A percentile compares a stretch with the other conserved stretches of the same genome.
Conservation (phyloP, 2,113 vertebrate species). For the Muscicapa adusta region DNA sequence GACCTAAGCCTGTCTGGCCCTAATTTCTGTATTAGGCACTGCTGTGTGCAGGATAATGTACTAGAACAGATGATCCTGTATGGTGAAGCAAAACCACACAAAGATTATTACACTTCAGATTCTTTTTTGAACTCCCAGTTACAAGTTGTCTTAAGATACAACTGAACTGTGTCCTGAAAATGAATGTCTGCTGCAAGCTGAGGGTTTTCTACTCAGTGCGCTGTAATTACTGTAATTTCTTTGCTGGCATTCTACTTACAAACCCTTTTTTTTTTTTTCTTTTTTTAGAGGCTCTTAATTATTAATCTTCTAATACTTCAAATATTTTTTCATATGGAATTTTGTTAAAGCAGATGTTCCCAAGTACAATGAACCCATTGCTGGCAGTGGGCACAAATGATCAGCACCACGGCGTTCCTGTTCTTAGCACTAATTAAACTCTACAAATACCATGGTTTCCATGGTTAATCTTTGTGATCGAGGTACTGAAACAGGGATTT, state of each 20-base stretch:
- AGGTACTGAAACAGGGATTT: constrained; percentile 71
- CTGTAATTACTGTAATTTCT: constrained; percentile 41
- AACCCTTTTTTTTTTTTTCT: background rate
- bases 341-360: constrained; percentile 58
- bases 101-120: background rate
- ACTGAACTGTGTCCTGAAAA: background rate
- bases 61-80: background rate
- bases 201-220: background rate
- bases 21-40: background rate
- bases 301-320: constrained; percentile 18
- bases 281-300: constrained; percentile 33
- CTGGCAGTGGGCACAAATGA: constrained; percentile 51
- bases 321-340: constrained; percentile 55
- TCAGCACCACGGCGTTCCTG: constrained; percentile 16
- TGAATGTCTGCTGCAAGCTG: constrained; percentile 1
- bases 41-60: background rate
- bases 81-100: background rate
- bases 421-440: constrained; percentile 26
- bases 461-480: constrained; percentile 55
- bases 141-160: background rate
- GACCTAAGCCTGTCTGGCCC: background rate
- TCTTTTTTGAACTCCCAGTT: constrained; percentile 3
- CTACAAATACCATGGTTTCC: background rate
- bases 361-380: constrained; percentile 48
- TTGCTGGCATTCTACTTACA: constrained; percentile 25